These are phyloP conservation scores for Otolemur garnettii DNA, from an alignment of 2,113 vertebrate species.

Conservation along the genomic window DNA sequence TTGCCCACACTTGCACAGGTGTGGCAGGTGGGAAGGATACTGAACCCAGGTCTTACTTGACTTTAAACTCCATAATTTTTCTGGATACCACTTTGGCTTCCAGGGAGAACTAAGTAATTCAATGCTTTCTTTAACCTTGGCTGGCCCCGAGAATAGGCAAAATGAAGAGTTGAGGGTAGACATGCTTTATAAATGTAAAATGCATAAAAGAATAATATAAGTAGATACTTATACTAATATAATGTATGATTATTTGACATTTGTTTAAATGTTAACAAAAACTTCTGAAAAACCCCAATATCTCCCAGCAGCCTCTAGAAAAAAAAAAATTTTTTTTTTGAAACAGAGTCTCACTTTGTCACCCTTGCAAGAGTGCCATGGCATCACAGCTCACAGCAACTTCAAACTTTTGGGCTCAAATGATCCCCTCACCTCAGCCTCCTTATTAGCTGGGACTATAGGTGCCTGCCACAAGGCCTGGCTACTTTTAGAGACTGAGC, in stretches of 20 bases:
- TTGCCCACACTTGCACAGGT: background rate
- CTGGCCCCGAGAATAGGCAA: background rate
- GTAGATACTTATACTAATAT: background rate
- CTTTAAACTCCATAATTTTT: background rate
- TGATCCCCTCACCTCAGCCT: too few species aligned
- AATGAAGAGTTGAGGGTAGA: background rate
- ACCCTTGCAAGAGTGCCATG: too few species aligned
- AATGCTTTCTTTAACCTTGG: background rate
- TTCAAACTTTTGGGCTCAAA: too few species aligned
- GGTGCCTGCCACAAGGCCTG: too few species aligned
- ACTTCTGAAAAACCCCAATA: background rate
- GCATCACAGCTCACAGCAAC: too few species aligned
- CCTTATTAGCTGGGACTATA: too few species aligned
- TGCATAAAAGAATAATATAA: background rate
- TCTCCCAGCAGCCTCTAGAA: background rate
- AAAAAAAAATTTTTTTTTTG: too few species aligned
- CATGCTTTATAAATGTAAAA: background rate
- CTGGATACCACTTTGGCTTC: slow-evolving; percentile 2
- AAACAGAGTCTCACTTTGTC: too few species aligned
- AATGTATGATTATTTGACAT: background rate
- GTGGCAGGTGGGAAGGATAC: background rate
- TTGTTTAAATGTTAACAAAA: slow-evolving; percentile 14
- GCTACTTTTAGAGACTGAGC: too few species aligned
- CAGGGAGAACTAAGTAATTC: background rate
- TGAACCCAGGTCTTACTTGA: background rate